Evolutionary conservation across 30 jellyfish, hydroid and myxozoan genomes (phyloP), one percentile per base, ranked within the genome.

Genomic region (Pseudorhiza aurosa): DNA sequence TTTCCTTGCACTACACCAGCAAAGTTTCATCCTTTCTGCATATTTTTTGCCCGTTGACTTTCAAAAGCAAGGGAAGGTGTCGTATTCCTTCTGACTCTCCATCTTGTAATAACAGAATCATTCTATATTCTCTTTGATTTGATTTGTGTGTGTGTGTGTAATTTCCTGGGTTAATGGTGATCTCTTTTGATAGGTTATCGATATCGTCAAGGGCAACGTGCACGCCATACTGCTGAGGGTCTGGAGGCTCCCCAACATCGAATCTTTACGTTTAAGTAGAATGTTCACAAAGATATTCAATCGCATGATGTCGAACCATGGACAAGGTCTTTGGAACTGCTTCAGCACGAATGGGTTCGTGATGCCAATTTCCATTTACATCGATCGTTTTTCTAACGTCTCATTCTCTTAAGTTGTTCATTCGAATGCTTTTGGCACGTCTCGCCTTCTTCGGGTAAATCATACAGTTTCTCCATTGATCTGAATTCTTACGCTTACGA

Each of bases 281-380:
- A 72, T 74, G 81, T 75, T 89, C 58, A 68, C 82, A 51, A 89
- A 89, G 65, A 58, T 89, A 27, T 82, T 77, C 68, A 82, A 89
- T 68, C 86, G 97, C 43, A 58, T 89, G n/a, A 31, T 77, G 22
- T 72, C 96, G 74, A 81, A 87, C 51, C 94, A 89, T 69, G 97
- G 97, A 14, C 97, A 89, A 53, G 97, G 97, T 3, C 44, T 89
- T 30, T 89, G 97, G 97, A 81, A 83, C 45, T 89, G 97, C 40
- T 89, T 89, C 68, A 89, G 70, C 31, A 12, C 96, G 0, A 89
- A 70, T 32, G 93, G 97, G 97, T 89, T 63, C 21, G 72, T 59
- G 21, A n/a, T n/a, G 56, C 17, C 56, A 42, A 8, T 42, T 42
- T 42, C 17, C 56, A 42, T 42, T 42, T 42, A 9, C 14, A 8